A percentile compares a stretch with the other conserved stretches of the same genome.
phyloP scores from a whole-genome alignment of 2,797 vertebrate genomes.

The Crenuchus spilurus region DNA sequence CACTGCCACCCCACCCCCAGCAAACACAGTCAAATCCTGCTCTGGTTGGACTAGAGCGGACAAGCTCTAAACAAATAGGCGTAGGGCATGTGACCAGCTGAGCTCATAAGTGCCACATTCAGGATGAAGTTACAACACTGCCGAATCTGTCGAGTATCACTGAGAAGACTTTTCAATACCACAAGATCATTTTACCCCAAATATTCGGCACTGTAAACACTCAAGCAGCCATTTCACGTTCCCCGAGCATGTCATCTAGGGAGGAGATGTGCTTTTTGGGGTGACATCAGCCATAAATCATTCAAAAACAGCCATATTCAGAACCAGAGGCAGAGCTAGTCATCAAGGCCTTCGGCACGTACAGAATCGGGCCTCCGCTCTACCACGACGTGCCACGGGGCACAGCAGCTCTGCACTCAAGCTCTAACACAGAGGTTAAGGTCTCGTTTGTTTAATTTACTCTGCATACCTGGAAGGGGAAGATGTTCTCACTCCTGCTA shows the following conservation, averaged over 20 bases:
- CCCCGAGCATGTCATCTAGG: too few species aligned
- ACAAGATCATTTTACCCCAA: too few species aligned
- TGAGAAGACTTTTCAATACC: too few species aligned
- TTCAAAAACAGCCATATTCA: slow-evolving; percentile 37
- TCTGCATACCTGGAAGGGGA: slow-evolving; percentile 94
- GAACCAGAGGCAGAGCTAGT: slow-evolving; percentile 68
- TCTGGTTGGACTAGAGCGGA: not conserved
- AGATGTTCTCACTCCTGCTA: slow-evolving; percentile 94
- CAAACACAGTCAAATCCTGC: slow-evolving; percentile 5
- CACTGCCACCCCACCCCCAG: slow-evolving; percentile 2
- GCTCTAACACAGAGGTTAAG: not conserved
- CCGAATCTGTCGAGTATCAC: not conserved
- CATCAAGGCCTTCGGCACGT: slow-evolving; percentile 66
- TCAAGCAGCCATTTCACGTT: too few species aligned
- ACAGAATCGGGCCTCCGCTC: slow-evolving; percentile 62
- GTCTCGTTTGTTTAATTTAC: not conserved
- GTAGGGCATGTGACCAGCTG: slow-evolving; percentile 3
- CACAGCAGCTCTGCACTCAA: not conserved
- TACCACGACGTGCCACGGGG: slow-evolving; percentile 41
- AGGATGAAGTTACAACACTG: not conserved
- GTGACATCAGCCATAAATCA: slow-evolving; percentile 24
- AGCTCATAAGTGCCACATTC: slow-evolving; percentile 20
- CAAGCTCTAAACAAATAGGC: slow-evolving; percentile 28
- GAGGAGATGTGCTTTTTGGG: not conserved
- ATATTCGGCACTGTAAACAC: too few species aligned